phyloP scores from a whole-genome alignment of 2,797 vertebrate genomes.

The Microtus agrestis region DNA sequence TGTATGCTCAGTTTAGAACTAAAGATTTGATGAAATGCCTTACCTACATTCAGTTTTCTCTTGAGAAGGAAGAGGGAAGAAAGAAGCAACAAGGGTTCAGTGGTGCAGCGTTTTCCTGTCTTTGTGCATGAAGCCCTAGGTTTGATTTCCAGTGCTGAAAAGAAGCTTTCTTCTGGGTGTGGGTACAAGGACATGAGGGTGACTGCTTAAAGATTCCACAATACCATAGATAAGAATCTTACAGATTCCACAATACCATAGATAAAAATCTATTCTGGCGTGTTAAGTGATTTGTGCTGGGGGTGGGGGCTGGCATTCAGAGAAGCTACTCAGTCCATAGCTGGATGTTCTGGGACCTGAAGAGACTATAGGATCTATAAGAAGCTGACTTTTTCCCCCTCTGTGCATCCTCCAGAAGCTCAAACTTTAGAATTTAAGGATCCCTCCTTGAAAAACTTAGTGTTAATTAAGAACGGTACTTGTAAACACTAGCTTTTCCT shows the following conservation, averaged over 20 bases:
- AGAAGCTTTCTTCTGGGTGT: neutral
- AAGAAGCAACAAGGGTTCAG: conserved; percentile 1
- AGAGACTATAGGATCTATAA: neutral
- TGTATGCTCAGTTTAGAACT: conserved; percentile 60
- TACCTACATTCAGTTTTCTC: conserved; percentile 52
- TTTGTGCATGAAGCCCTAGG: neutral
- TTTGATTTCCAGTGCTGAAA: neutral
- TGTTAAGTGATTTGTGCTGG: conserved; percentile 36
- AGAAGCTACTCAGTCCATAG: conserved; percentile 37
- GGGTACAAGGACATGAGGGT: neutral
- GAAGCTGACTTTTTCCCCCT: conserved; percentile 27
- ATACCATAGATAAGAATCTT: conserved; percentile 29
- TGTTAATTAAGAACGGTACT: conserved; percentile 47
- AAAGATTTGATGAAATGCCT: conserved; percentile 59
- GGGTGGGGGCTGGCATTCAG: conserved; percentile 24
- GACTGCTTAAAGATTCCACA: conserved; percentile 17
- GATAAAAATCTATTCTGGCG: conserved; percentile 5
- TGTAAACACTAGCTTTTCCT: neutral
- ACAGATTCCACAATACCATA: no score
- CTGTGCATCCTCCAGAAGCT: conserved; percentile 34
- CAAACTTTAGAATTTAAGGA: conserved; percentile 51
- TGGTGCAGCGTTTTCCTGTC: neutral
- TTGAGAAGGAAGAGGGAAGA: conserved; percentile 36
- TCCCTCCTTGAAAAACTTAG: conserved; percentile 46
- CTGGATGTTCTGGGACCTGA: conserved; percentile 36